A percentile compares a stretch with the other conserved stretches of the same genome.
phyloP scores from a whole-genome alignment of 2,888 invertebrate genomes.

The Cremastinae sp. region DNA sequence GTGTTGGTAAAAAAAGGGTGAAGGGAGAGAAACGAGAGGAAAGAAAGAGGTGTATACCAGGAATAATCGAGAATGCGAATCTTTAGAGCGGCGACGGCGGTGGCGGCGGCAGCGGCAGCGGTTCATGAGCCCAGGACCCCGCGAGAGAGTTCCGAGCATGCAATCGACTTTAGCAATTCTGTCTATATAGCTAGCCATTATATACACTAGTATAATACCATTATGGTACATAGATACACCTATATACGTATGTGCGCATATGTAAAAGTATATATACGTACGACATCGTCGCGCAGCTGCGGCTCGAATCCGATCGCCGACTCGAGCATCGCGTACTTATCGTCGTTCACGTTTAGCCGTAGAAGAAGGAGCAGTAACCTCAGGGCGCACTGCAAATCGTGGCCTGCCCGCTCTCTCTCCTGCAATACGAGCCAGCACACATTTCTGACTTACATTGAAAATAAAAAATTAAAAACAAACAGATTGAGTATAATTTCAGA shows the following conservation, averaged over 20 bases:
- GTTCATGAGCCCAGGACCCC: constrained; percentile 32
- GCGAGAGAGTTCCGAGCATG: constrained; percentile 43
- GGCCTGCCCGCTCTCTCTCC: constrained; percentile 70
- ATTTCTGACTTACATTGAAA: not conserved
- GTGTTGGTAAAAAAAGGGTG: constrained; percentile 6
- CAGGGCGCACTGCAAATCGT: constrained; percentile 69
- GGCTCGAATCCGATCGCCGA: constrained; percentile 74
- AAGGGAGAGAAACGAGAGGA: constrained; percentile 25
- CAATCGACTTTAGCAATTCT: constrained; percentile 29
- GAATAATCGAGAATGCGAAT: constrained; percentile 62
- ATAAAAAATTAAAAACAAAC: too few relatives aligned
- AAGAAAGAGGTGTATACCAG: constrained; percentile 34
- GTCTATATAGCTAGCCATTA: constrained; percentile 22
- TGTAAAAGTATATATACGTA: constrained; percentile 64
- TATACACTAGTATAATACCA: constrained; percentile 20
- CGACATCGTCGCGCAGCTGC: constrained; percentile 71
- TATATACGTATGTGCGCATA: constrained; percentile 7
- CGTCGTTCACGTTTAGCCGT: constrained; percentile 68
- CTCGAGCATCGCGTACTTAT: constrained; percentile 72
- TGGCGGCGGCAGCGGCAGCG: constrained; percentile 19
- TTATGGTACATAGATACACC: not conserved
- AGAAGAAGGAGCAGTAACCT: constrained; percentile 70
- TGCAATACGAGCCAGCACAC: constrained; percentile 58
- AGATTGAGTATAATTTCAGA: too few relatives aligned
- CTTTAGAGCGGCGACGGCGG: constrained; percentile 49